Percentiles rank a stretch among this genome's conserved stretches.
Evolutionary conservation across 2,888 invertebrate genomes (phyloP).

Genomic region (Bimastos eiseni): DNA sequence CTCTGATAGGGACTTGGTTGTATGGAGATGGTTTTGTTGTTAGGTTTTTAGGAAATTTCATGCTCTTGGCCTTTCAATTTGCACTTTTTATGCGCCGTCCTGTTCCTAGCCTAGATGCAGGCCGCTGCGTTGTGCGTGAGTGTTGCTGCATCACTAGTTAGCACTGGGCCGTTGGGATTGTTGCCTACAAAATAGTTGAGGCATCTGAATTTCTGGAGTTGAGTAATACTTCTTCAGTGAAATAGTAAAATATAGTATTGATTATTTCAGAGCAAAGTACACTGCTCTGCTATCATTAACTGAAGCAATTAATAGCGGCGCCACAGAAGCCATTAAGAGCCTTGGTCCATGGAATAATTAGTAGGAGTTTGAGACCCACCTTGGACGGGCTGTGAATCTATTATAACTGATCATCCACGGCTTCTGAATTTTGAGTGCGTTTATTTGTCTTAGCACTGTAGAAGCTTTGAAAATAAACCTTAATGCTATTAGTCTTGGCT

Average conservation of each 20-base stretch:
- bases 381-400: background rate
- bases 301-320: background rate
- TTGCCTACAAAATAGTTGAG: background rate
- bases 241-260: background rate
- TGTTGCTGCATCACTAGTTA: background rate
- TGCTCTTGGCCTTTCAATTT: background rate
- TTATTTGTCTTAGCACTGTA: background rate
- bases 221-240: background rate
- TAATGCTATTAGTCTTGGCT: background rate
- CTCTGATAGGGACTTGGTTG: background rate
- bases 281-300: background rate
- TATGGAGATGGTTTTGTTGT: background rate
- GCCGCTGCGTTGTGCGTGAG: background rate
- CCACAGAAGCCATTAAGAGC: background rate
- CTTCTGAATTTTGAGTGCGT: background rate
- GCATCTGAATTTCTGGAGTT: background rate
- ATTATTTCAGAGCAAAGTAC: too few species aligned
- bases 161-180: background rate
- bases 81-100: background rate
- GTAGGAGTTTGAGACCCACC: background rate
- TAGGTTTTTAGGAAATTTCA: conserved; percentile 4
- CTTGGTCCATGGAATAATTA: background rate
- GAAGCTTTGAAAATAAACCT: background rate
- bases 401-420: background rate
- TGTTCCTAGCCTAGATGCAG: background rate